Conservation (phyloP, 2,113 vertebrate genomes). For the Poicephalus meyeri region DNA sequence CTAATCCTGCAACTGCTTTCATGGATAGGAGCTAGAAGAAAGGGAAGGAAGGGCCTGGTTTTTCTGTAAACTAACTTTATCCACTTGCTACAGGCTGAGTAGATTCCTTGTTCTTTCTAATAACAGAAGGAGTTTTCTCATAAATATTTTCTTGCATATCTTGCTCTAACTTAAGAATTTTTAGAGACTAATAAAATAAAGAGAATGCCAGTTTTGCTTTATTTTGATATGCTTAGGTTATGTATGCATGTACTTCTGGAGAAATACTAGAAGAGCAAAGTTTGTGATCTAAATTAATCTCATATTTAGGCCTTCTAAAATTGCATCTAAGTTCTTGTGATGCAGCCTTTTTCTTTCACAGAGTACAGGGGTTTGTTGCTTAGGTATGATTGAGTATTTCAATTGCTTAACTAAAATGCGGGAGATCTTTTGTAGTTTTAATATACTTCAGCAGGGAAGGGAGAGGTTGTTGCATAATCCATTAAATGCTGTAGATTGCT, state of each 20-base stretch:
- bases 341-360: background rate
- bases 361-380: background rate
- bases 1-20: background rate
- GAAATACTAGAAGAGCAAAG: background rate
- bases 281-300: background rate
- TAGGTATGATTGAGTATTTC: background rate
- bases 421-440: background rate
- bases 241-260: background rate
- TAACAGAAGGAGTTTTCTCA: background rate
- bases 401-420: background rate
- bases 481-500: background rate
- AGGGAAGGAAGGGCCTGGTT: background rate
- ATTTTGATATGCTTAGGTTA: background rate
- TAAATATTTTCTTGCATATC: background rate
- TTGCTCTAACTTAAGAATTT: background rate
- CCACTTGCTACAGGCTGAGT: background rate
- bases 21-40: background rate
- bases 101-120: background rate
- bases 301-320: background rate
- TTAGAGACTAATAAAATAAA: background rate
- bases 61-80: background rate
- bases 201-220: background rate
- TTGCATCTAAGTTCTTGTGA: background rate
- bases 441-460: background rate
- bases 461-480: background rate